Evolutionary conservation across 2,888 invertebrate species (phyloP), one percentile per base, ranked within the genome.

Genomic region (Steinernema carpocapsae): DNA sequence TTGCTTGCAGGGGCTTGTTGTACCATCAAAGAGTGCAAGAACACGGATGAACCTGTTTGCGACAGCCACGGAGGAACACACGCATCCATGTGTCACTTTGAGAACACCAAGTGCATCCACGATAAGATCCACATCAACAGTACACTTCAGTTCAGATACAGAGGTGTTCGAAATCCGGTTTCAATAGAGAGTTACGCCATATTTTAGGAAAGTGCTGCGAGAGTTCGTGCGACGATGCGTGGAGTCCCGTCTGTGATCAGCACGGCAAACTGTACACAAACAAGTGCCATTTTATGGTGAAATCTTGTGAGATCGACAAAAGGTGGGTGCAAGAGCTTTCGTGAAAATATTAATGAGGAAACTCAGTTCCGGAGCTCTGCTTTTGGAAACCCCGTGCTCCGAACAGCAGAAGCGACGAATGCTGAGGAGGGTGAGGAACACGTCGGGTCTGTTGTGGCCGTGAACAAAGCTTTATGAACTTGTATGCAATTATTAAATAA

Each of bases 51-150:
- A 52, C 82, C 82, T 6, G 82, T 84, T 1, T 84, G 84, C 73
- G 84, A 84, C 72, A 78, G 76, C 64, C 73, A 72, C 22, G 83
- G 84, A 29, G 78, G 77, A 24, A 81, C 82, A 17, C 83, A 83
- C 56, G 76, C 77, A 46, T 78, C 78, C 1, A n/a, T 82, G 6
- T 84, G 84, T 70, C 83, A 84, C 70, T 84, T 84, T 48, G 77
- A 82, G 70, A 84, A 84, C 74, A 81, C 83, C 0, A 83, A 83
- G 51, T 84, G 84, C 59, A 80, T 82, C n/a, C 78, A 80, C 74
- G 84, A 84, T 71, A 83, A 83, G 56, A 79, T 83, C 7, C 83
- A 81, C 72, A 70, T 77, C 2, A 74, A 74, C 29, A 77, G 76
- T n/a, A 78, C 78, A 10, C 52, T 78, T 19, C 77, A 80, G 22